Percentiles rank a stretch among this genome's conserved stretches.
phyloP scores from a whole-genome alignment of 2,888 invertebrate species.

The Hipparchia sbordonii region DNA sequence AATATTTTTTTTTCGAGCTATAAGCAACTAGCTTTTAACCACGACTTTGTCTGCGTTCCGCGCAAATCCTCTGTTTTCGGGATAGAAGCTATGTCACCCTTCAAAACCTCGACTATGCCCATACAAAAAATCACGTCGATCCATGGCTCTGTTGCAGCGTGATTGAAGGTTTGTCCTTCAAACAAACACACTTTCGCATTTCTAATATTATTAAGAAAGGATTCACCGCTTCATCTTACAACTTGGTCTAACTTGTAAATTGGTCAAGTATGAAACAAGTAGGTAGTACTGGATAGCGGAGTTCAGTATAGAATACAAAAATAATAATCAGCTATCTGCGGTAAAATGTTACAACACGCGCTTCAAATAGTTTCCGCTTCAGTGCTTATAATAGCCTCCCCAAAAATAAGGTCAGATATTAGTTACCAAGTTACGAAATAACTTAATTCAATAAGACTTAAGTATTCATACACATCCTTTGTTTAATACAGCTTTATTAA shows the following conservation, averaged over 20 bases:
- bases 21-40: too few species aligned
- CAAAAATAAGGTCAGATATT: conserved; percentile 36
- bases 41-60: too few species aligned
- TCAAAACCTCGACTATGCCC: too few species aligned
- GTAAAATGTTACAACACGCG: conserved; percentile 27
- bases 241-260: conserved; percentile 12
- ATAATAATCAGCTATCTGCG: conserved; percentile 16
- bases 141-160: too few species aligned
- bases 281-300: conserved; percentile 9
- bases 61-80: too few species aligned
- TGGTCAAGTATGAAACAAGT: conserved; percentile 31
- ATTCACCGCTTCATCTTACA: neutral
- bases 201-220: too few species aligned
- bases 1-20: too few species aligned
- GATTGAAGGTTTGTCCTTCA: too few species aligned
- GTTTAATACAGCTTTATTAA: conserved; percentile 28
- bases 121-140: too few species aligned
- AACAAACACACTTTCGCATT: too few species aligned
- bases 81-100: too few species aligned
- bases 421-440: conserved; percentile 27
- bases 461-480: conserved; percentile 27
- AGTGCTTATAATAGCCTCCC: conserved; percentile 31
- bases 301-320: conserved; percentile 19
- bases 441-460: neutral
- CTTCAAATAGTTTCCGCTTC: conserved; percentile 30